Base-by-base conservation (phyloP, 2,797 vertebrate species). In the Nannoperca obscura region DNA sequence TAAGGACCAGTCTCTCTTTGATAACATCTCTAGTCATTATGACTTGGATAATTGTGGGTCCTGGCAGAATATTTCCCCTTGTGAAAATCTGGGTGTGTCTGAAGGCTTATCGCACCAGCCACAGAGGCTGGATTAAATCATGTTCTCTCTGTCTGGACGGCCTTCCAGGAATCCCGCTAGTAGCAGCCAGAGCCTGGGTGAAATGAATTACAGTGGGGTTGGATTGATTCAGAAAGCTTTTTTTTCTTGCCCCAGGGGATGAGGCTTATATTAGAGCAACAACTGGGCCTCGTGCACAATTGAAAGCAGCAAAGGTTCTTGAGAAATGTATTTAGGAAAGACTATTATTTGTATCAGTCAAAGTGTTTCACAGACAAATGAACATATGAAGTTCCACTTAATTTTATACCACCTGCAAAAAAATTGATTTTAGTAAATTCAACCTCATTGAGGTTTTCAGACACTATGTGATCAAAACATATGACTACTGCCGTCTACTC, bases 21-120 rank as follows among this genome's bases (percentile, higher is more conserved):
- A 95, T 93, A 94, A 88, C 82, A 95, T 94, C 93, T 93, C 85
- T 68, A 91, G 87, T 91, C 90, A 91, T 93, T 93, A 93, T 85
- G 83, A 90, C 82, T 89, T 85, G 83, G 89, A 91, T 92, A 95
- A 94, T 94, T 93, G 85, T 89, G 82, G 87, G 88, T 91, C 88
- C 89, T 93, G 87, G 93, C 91, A 93, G 86, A 90, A 89, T 88
- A 83, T 90, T 92, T 86, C 90, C 89, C 84, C 86, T 92, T 90
- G 86, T 93, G 91, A 94, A 93, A 94, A 91, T 83, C 81, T 89
- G 91, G 93, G 91, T 92, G 91, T 93, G 92, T 92, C 87, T 78
- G 42, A 77, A 78, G 76, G 81, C 78, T 92, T 92, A 92, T 91
- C 82, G 78, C 87, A 88, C 81, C 77, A 83, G 88, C 83, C 81